Base-by-base conservation (phyloP, 2,113 vertebrate species). In the Callocephalon fimbriatum region DNA sequence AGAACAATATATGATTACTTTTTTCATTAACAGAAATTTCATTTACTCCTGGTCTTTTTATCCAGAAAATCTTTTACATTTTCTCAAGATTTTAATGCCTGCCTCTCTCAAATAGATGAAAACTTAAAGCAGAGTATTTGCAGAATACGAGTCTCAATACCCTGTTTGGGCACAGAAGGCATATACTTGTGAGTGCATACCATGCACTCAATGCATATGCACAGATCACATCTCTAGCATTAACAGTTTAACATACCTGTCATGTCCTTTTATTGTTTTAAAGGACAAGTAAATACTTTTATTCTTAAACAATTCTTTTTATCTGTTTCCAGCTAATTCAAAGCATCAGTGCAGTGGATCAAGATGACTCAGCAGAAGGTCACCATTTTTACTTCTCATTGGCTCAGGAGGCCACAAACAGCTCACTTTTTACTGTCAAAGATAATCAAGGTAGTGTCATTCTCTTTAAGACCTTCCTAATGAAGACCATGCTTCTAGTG, bases 341-440 rank as follows among this genome's bases (percentile, higher is more conserved):
- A 95, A 98, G 91, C 44, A 98, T 99, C 96, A 99, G 98, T 75
- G 99, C 99, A 21, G 97, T 98, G 50, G 99, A 99, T 93, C 95
- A 91, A 76, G 99, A 99, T 50, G 98, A 98, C 23, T 98, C 99
- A 6, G 31, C 31, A 68, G 98, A 98, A 87, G 97, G 97, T 62
- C 99, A 99, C 50, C 98, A 97, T 74, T 99, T 99, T 96, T 98
- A 97, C 92, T 99, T 99, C 97, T 98, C 98, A 12, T 97, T 99
- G 94, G 98, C 98, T 67, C 79, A 97, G 3, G 98, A 99, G 45
- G 97, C 96, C 44, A 78, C 83, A 97, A 99, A 98, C 89, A 98
- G 98, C 86, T 99, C 98, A 27, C 97, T 98, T 97, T 99, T 99
- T 98, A 98, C 96, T 21, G 94, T 99, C 71, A 98, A 97, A 96